Conservation (phyloP, 2,797 vertebrate genomes). For the Pseudomugil gertrudae region DNA sequence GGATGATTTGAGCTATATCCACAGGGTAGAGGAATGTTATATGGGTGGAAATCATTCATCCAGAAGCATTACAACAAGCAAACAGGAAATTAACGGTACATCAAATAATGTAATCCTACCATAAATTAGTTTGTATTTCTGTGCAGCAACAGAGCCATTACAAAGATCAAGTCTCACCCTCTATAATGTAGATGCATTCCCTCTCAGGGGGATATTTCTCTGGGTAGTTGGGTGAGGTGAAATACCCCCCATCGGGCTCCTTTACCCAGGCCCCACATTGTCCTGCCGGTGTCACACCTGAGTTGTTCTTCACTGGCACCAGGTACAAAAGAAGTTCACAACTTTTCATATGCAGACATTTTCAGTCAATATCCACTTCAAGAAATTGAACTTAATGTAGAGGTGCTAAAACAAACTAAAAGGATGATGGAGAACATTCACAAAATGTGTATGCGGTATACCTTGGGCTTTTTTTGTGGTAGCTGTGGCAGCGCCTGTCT, state of each 20-base stretch:
- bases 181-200: conserved; percentile 98
- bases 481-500: conserved; percentile 78
- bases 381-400: too few relatives aligned
- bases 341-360: background rate
- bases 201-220: conserved; percentile 95
- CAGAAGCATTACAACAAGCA: too few relatives aligned
- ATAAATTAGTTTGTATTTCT: background rate
- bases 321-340: background rate
- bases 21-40: background rate
- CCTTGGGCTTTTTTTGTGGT: conserved; percentile 89
- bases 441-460: too few relatives aligned
- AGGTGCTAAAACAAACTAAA: background rate
- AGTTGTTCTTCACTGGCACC: conserved; percentile 88
- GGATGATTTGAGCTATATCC: background rate
- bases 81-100: background rate
- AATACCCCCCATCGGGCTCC: conserved; percentile 91
- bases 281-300: conserved; percentile 90
- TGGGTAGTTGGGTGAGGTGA: conserved; percentile 97
- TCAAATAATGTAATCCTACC: background rate
- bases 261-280: conserved; percentile 96
- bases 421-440: background rate
- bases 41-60: background rate
- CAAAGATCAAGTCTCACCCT: conserved; percentile 82
- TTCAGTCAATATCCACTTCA: background rate
- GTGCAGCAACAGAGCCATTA: background rate